These are phyloP conservation scores for Ceratina japonica DNA, from an alignment of 1,140 invertebrate genomes.

Conservation along the genomic window DNA sequence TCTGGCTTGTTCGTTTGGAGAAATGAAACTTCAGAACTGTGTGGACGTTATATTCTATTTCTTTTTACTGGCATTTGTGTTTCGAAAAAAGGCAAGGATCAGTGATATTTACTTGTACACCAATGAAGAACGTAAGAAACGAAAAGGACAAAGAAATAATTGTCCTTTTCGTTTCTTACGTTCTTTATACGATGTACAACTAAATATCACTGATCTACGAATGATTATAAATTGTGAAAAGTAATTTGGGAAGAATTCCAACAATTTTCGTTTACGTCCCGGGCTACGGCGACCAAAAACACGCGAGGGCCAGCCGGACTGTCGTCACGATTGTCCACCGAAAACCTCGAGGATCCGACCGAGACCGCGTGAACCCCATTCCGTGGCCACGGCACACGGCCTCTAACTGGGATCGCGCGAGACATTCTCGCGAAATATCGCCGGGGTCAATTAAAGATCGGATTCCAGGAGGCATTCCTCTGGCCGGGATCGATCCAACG, in stretches of 20 bases:
- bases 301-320: background rate
- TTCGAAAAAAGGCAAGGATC: too few species aligned
- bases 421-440: conserved; percentile 18
- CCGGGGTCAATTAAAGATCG: conserved; percentile 50
- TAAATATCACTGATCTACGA: too few species aligned
- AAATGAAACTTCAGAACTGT: too few species aligned
- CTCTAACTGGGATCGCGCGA: conserved; percentile 3
- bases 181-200: too few species aligned
- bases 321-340: background rate
- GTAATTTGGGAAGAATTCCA: background rate
- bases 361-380: conserved; percentile 1
- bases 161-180: too few species aligned
- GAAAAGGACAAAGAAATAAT: too few species aligned
- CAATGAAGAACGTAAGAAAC: too few species aligned
- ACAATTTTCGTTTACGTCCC: background rate
- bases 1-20: too few species aligned
- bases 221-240: too few species aligned
- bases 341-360: conserved; percentile 7
- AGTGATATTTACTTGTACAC: too few species aligned
- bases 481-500: background rate
- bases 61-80: too few species aligned
- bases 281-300: background rate
- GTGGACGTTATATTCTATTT: too few species aligned
- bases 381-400: background rate
- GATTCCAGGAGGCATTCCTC: conserved; percentile 37